Base-by-base conservation (phyloP, 2,888 invertebrate genomes). In the Hydroisotoma schaefferi region DNA sequence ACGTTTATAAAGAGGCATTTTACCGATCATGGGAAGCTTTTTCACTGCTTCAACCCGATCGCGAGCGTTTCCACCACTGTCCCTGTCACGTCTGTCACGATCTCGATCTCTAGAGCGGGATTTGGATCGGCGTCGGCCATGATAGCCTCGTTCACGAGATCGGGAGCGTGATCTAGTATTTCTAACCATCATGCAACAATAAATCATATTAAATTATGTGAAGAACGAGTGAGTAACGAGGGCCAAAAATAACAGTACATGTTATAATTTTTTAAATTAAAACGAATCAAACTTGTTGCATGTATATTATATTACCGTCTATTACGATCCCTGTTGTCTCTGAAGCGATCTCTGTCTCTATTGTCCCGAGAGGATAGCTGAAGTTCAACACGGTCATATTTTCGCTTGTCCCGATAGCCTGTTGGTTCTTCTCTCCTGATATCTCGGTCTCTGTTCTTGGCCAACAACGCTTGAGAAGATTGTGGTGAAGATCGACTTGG, bases 1-100 rank as follows among this genome's bases (percentile, higher is more conserved):
- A 46, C 68, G 59, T 57, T 70, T 72, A 56, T 65, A 72, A 10
- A 72, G 37, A n/a, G 71, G 71, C 71, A 71, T 70, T 61, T 72
- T 72, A 26, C 72, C 72, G 56, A 72, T 72, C 52, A 72, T 68
- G 10, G 72, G 72, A 26, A 72, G 59, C 23, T 66, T 68, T 52
- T 67, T 68, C 18, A 68, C 60, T 20, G 66, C 40, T 55, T 71
- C 71, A 4, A 37, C 52, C 10, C 38, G 12, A 29, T 23, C 23
- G 12, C 40, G 15, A 12, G 18, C 18, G 12, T 64, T 64, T 18
- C 44, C 18, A n/a, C 57, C 60, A 47, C 64, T 43, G 10, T 61
- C 61, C 1, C 62, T 38, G 5, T 65, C 53, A 29, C 67, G 63
- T 53, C 70, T 58, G 26, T 67, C 65, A 4, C 65, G 55, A 29